Percentiles rank a stretch among this genome's conserved stretches.
Conservation (phyloP, 2,888 invertebrate species). For the Hirtodrosophila duncani region DNA sequence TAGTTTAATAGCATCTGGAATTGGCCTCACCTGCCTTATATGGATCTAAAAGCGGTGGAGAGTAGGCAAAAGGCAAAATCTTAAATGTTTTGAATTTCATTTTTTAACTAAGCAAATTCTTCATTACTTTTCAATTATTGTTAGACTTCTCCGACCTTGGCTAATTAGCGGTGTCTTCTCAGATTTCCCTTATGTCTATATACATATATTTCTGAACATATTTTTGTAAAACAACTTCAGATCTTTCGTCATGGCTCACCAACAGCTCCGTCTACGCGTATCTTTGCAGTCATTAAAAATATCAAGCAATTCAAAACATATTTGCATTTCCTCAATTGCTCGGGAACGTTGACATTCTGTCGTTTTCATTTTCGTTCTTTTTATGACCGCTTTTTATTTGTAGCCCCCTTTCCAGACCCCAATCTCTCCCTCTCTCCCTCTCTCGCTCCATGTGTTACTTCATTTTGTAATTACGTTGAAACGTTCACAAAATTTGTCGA, state of each 20-base stretch:
- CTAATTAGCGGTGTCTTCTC: no score
- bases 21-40: no score
- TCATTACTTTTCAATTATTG: no score
- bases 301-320: constrained; percentile 34
- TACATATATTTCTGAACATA: neutral
- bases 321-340: constrained; percentile 10
- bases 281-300: constrained; percentile 23
- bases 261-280: constrained; percentile 7
- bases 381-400: constrained; percentile 31
- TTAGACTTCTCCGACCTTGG: no score
- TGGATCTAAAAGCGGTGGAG: no score
- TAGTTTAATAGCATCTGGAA: no score
- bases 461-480: constrained; percentile 59
- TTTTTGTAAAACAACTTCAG: neutral
- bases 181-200: no score
- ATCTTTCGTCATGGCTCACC: constrained; percentile 17
- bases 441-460: constrained; percentile 24
- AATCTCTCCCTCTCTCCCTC: no score
- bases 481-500: constrained; percentile 56
- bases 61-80: no score
- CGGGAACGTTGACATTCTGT: constrained; percentile 11
- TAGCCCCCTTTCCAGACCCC: neutral
- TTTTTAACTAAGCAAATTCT: no score
- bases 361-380: constrained; percentile 29
- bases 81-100: no score